Evolutionary conservation across 2,113 vertebrate species (phyloP).

Genomic region (Macaca mulatta): DNA sequence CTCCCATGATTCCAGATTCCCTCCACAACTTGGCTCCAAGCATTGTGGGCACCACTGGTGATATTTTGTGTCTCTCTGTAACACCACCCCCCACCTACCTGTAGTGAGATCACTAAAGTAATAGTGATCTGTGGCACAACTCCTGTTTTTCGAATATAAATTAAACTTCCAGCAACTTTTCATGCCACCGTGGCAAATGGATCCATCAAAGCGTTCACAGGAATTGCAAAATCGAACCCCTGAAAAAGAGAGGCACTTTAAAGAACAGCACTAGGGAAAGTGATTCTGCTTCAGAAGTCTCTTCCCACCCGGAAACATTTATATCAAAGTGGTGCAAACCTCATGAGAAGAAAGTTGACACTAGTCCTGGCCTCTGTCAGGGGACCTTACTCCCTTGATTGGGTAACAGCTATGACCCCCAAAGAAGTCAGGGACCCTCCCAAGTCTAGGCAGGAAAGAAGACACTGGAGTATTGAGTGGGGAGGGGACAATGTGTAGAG

Average conservation of each 20-base stretch:
- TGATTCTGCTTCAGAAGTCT: background rate
- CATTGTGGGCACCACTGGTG: background rate
- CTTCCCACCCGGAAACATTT: background rate
- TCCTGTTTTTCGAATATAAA: fast-evolving
- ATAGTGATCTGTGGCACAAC: constrained; percentile 37
- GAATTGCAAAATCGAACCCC: background rate
- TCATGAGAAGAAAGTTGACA: background rate
- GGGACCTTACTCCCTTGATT: background rate
- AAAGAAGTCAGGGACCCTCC: background rate
- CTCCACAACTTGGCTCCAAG: background rate
- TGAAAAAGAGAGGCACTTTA: background rate
- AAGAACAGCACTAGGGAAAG: background rate
- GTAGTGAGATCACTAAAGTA: fast-evolving
- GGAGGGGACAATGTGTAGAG: background rate
- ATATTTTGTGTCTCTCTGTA: background rate
- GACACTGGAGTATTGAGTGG: background rate
- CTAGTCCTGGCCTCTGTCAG: background rate
- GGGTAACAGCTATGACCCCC: background rate
- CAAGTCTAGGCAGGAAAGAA: background rate
- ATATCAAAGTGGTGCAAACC: background rate
- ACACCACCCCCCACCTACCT: background rate
- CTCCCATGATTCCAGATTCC: background rate
- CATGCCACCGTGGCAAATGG: fast-evolving
- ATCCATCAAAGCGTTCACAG: background rate
- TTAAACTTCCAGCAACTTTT: constrained; percentile 41